Evolutionary conservation across 2,888 invertebrate species (phyloP).

Genomic region (Dendrolimus houi): DNA sequence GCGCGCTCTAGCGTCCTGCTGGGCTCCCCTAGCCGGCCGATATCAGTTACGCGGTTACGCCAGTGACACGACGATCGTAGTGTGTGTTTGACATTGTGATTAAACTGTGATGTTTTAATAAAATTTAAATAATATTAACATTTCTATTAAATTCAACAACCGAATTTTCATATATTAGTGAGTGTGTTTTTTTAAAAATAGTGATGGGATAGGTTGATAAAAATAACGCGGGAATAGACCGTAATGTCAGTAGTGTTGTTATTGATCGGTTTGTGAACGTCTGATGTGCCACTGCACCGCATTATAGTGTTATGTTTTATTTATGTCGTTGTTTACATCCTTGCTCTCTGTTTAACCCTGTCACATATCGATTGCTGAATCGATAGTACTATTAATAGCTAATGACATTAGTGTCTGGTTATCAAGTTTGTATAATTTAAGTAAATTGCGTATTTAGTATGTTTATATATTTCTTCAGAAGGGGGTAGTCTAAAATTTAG

Average conservation of each 20-base stretch:
- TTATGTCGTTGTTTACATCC: conserved; percentile 50
- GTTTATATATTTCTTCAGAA: no score
- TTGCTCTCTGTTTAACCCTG: conserved; percentile 27
- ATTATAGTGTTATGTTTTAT: conserved; percentile 25
- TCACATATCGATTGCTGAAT: conserved; percentile 7
- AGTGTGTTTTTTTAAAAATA: background rate
- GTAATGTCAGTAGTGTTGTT: conserved; percentile 39
- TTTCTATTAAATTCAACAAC: no score
- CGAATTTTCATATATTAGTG: background rate
- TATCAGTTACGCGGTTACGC: conserved; percentile 11
- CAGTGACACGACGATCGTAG: conserved; percentile 60
- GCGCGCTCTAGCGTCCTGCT: conserved; percentile 51
- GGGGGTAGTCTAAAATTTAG: no score
- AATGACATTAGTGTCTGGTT: no score
- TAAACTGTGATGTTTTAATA: background rate
- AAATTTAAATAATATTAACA: background rate
- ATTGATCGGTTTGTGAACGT: conserved; percentile 39
- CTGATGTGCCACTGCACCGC: conserved; percentile 41
- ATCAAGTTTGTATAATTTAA: no score
- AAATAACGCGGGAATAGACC: conserved; percentile 49
- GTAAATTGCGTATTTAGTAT: no score
- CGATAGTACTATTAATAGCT: conserved; percentile 26
- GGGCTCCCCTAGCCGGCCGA: conserved; percentile 31
- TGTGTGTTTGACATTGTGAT: conserved; percentile 20
- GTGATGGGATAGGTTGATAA: conserved; percentile 15